These are phyloP conservation scores for Gonioctena quinquepunctata DNA, from an alignment of 1,140 invertebrate species.

Conservation along the genomic window DNA sequence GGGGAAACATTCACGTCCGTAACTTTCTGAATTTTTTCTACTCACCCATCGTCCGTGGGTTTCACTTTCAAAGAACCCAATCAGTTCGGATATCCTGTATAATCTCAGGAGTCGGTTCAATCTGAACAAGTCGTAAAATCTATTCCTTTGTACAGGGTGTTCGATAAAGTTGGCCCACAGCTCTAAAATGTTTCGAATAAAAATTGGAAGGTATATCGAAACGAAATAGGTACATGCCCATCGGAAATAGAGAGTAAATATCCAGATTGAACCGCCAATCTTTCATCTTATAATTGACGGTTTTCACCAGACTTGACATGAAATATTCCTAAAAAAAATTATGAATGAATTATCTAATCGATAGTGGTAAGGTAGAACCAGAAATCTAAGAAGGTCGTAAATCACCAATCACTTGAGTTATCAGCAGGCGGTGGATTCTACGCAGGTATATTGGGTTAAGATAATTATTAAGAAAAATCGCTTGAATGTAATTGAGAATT, in stretches of 20 bases:
- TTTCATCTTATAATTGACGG: constrained; percentile 53
- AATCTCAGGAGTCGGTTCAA: constrained; percentile 13
- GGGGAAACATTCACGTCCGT: no score
- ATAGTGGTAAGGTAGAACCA: no score
- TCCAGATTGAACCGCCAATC: constrained; percentile 56
- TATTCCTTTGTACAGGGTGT: neutral
- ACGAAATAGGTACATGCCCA: constrained; percentile 26
- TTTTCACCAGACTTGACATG: constrained; percentile 45
- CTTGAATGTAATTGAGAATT: no score
- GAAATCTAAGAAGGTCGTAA: no score
- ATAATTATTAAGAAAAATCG: no score
- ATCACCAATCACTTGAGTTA: no score
- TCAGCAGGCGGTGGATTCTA: no score
- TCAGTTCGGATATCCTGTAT: neutral
- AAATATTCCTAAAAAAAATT: constrained; percentile 54
- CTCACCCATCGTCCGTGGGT: neutral
- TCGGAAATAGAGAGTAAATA: constrained; percentile 54
- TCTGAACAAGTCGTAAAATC: neutral
- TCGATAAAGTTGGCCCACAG: constrained; percentile 39
- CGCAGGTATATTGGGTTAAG: no score
- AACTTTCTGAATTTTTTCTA: no score
- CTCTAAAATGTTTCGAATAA: constrained; percentile 25
- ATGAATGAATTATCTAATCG: constrained; percentile 30
- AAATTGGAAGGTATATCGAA: neutral
- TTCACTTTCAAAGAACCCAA: neutral